These are phyloP conservation scores for Apogon talboti DNA, from an alignment of 2,797 vertebrate species.

Conservation along the genomic window DNA sequence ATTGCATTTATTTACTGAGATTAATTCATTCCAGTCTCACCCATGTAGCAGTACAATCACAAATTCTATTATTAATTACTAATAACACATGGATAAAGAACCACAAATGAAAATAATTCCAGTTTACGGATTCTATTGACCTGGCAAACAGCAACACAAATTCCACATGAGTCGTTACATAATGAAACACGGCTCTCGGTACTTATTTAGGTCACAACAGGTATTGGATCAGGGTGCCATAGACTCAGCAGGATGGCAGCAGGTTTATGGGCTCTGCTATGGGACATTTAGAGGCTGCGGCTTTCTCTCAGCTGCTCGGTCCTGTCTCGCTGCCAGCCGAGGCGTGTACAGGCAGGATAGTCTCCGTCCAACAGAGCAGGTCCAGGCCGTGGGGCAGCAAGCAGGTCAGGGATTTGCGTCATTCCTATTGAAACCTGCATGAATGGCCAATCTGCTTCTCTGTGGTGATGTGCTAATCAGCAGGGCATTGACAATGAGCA, in stretches of 20 bases:
- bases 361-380: conserved; percentile 56
- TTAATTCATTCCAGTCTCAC: no score
- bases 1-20: no score
- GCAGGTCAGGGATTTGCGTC: conserved; percentile 73
- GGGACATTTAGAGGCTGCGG: conserved; percentile 24
- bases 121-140: background rate
- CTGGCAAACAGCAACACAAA: background rate
- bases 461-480: conserved; percentile 64
- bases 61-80: no score
- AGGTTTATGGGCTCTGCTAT: conserved; percentile 27
- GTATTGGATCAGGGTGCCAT: conserved; percentile 13
- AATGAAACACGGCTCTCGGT: conserved; percentile 21
- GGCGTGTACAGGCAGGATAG: conserved; percentile 51
- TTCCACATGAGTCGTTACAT: conserved; percentile 9
- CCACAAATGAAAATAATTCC: background rate
- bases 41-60: no score
- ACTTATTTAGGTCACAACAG: conserved; percentile 14
- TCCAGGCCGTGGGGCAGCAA: conserved; percentile 47
- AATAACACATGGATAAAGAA: background rate
- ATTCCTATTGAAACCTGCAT: conserved; percentile 70
- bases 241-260: conserved; percentile 13
- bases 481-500: conserved; percentile 62
- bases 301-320: conserved; percentile 41
- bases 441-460: conserved; percentile 62
- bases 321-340: conserved; percentile 37